Percentiles rank a stretch among this genome's conserved stretches.
phyloP scores from a whole-genome alignment of 2,113 vertebrate genomes.

The Helogale parvula region DNA sequence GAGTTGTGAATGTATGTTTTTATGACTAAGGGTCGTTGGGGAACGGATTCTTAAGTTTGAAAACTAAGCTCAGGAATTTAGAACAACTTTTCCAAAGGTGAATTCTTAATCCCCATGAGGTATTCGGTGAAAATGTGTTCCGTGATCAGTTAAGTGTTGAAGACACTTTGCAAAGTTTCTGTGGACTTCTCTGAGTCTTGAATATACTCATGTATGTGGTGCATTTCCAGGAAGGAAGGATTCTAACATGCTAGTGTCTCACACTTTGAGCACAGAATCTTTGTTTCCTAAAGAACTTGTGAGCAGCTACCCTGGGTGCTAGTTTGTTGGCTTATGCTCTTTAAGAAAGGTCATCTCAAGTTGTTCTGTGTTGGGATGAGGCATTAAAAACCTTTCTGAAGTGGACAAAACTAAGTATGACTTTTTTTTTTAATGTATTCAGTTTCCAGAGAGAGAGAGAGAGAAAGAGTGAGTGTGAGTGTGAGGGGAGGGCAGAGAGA shows the following conservation, averaged over 20 bases:
- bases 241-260: background rate
- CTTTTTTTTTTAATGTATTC: background rate
- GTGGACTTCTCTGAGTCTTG: background rate
- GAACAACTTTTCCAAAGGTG: background rate
- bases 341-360: background rate
- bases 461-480: too few species aligned
- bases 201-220: background rate
- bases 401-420: background rate
- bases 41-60: background rate
- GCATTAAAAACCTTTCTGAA: background rate
- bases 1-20: background rate
- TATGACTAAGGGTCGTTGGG: background rate
- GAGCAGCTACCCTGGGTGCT: background rate
- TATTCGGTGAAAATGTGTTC: background rate
- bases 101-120: background rate
- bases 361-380: background rate
- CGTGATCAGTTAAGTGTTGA: background rate
- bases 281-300: background rate
- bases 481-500: too few species aligned
- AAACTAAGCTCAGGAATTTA: background rate
- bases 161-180: background rate
- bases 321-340: background rate
- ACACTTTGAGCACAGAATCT: background rate
- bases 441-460: too few species aligned
- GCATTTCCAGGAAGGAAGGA: background rate